A percentile compares a stretch with the other conserved stretches of the same genome.
Conservation (phyloP, 2,797 vertebrate species). For the Lithobates pipiens region DNA sequence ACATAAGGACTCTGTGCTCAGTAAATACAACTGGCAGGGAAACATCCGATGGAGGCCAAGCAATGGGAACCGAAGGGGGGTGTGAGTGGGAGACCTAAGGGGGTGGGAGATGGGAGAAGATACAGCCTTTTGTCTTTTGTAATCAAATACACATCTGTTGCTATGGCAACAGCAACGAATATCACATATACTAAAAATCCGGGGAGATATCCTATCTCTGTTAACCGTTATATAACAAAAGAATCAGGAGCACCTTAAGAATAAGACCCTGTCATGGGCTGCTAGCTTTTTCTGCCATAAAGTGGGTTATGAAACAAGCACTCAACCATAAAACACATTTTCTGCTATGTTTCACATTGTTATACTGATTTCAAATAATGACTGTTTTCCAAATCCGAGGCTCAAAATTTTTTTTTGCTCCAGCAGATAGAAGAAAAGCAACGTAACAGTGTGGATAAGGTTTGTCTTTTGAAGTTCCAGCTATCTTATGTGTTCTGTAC, state of each 20-base stretch:
- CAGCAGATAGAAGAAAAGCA: slow-evolving; percentile 12
- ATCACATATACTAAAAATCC: slow-evolving; percentile 44
- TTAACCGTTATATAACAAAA: slow-evolving; percentile 32
- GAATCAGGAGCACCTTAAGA: neutral
- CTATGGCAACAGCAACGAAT: slow-evolving; percentile 55
- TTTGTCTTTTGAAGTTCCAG: neutral
- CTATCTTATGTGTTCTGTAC: neutral
- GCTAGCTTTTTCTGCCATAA: neutral
- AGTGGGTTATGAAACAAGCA: slow-evolving; percentile 12
- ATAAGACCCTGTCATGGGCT: neutral
- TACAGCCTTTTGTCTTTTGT: slow-evolving; percentile 59
- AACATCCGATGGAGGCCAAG: slow-evolving; percentile 30
- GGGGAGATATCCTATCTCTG: slow-evolving; percentile 36
- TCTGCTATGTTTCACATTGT: slow-evolving; percentile 56
- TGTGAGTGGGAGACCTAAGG: slow-evolving; percentile 59
- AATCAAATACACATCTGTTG: slow-evolving; percentile 63
- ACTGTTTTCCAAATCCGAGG: slow-evolving; percentile 24
- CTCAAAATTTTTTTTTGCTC: neutral
- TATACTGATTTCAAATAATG: slow-evolving; percentile 56
- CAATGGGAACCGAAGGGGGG: slow-evolving; percentile 42
- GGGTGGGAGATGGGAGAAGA: slow-evolving; percentile 52
- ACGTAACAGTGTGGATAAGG: neutral
- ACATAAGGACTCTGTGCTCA: slow-evolving; percentile 20
- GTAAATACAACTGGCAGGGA: slow-evolving; percentile 28
- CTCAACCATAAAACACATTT: slow-evolving; percentile 49